A percentile compares a stretch with the other conserved stretches of the same genome.
phyloP scores from a whole-genome alignment of 2,113 vertebrate genomes.

The Colossoma macropomum region DNA sequence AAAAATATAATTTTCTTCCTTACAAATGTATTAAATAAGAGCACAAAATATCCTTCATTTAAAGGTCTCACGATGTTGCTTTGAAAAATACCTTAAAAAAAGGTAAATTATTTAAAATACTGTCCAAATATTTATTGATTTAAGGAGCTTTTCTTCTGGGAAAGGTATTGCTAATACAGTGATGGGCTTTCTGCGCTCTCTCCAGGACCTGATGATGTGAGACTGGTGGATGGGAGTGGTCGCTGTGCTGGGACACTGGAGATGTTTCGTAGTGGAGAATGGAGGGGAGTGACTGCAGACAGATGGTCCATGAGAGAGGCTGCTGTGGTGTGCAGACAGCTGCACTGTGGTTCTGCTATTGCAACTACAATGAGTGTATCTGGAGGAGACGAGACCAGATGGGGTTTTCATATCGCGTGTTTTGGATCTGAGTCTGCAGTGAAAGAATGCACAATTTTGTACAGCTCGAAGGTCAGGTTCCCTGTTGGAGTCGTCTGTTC shows the following conservation, averaged over 20 bases:
- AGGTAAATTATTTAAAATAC: too few species aligned
- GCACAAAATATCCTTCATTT: too few species aligned
- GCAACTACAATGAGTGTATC: neutral
- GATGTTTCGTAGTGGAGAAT: neutral
- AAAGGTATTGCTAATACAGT: too few species aligned
- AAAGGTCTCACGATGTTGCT: too few species aligned
- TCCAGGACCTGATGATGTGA: too few species aligned
- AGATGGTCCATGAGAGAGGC: neutral
- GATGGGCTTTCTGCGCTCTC: too few species aligned
- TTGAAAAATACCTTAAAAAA: too few species aligned
- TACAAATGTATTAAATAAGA: too few species aligned
- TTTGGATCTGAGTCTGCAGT: neutral
- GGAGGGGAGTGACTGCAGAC: neutral
- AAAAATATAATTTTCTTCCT: too few species aligned
- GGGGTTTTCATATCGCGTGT: neutral
- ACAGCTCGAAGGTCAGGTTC: neutral
- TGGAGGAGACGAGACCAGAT: neutral
- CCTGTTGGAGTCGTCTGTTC: neutral
- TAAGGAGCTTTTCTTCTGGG: too few species aligned
- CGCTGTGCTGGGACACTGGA: neutral
- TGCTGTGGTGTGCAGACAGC: neutral
- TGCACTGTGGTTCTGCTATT: neutral
- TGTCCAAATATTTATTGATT: too few species aligned
- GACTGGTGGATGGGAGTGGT: too few species aligned
- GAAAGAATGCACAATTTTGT: neutral